These are phyloP conservation scores for Ophioninae sp. DNA, from an alignment of 2,888 invertebrate species.

Conservation along the genomic window DNA sequence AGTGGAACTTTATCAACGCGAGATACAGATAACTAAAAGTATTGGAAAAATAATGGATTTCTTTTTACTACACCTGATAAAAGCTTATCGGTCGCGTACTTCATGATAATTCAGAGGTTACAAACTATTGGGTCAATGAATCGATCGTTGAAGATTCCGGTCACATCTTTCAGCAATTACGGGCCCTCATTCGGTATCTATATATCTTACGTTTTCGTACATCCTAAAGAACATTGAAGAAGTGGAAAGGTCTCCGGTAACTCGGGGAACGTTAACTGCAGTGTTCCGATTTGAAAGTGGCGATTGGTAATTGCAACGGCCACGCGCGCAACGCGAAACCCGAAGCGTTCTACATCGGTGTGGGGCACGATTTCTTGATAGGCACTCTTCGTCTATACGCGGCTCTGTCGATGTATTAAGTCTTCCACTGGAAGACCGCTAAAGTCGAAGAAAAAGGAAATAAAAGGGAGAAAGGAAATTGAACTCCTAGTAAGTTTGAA, in stretches of 20 bases:
- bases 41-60: too few relatives aligned
- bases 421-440: constrained; percentile 36
- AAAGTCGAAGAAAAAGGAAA: constrained; percentile 51
- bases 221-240: constrained; percentile 48
- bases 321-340: constrained; percentile 47
- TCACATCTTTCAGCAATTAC: constrained; percentile 57
- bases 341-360: constrained; percentile 20
- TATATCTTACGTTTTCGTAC: constrained; percentile 33
- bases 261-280: constrained; percentile 58
- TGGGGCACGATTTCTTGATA: not conserved
- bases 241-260: constrained; percentile 55
- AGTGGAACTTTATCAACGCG: too few relatives aligned
- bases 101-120: constrained; percentile 23
- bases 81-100: constrained; percentile 20
- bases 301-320: constrained; percentile 61
- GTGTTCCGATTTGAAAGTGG: constrained; percentile 62
- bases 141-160: constrained; percentile 31
- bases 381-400: not conserved
- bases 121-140: constrained; percentile 36
- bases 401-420: constrained; percentile 13
- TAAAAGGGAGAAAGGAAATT: constrained; percentile 67
- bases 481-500: constrained; percentile 68
- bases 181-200: constrained; percentile 15
- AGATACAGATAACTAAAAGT: too few relatives aligned
- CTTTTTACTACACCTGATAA: not conserved